Base-by-base conservation (phyloP, 2,113 vertebrate species). In the Pipa parva region DNA sequence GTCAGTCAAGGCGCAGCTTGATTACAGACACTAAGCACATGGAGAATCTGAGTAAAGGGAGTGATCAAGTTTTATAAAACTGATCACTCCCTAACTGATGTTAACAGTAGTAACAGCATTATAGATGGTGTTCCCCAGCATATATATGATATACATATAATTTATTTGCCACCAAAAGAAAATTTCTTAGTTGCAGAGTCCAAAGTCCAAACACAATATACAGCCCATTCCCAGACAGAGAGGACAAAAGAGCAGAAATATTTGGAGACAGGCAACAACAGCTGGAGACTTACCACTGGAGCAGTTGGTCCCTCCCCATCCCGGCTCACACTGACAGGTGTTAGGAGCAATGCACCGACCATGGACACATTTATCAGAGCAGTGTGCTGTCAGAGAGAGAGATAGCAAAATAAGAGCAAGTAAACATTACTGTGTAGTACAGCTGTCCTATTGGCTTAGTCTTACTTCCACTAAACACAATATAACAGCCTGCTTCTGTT, bases 321-420 rank as follows among this genome's bases (percentile, higher is more conserved):
- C 97, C 17, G 97, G 97, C 86, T 99, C 95, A 79, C 97, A 99
- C 80, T 95, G 95, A 90, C 97, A 99, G 93, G 92, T 98, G 93
- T 93, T 95, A 21, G 96, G 97, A 86, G 96, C 95, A 75, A 92
- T 81, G 39, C 97, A 99, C 55, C 87, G 94, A 67, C 97, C 97
- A 0, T 99, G 95, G 74, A 97, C 91, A 59, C 97, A 99, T 89
- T 92, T 95, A 82, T 95, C 92, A 80, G 87, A 78, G 78, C 97
- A 99, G 74, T 93, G 91, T 78, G 97, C 97, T 99, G 87, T 72
- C 85, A 84, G 73, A 76, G 78, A 27, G 78, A 27, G 20, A 78
- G 73, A 72, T 74, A 2, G 67, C 73, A 76, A 74, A 73, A 76
- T 73, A 72, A 77, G 79, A 15, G 27, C 5, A 17, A 20, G 73